phyloP scores from a whole-genome alignment of 2,797 vertebrate genomes.

The Melanotaenia maccullochi region DNA sequence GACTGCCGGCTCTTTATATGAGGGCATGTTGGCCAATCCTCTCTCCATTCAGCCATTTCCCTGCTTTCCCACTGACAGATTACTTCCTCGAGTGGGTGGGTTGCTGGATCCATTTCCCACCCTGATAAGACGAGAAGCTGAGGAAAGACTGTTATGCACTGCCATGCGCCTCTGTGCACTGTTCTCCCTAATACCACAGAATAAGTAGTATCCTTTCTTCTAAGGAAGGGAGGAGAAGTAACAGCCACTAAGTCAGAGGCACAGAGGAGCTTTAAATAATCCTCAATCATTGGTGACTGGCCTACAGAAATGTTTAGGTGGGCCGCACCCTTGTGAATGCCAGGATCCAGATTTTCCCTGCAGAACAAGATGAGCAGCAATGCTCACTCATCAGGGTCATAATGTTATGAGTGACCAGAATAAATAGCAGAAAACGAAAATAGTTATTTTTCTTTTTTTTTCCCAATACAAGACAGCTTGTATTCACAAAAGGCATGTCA shows the following conservation, averaged over 20 bases:
- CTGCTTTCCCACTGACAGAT: constrained; percentile 5
- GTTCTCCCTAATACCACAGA: neutral
- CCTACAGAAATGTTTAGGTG: neutral
- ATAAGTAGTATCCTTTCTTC: neutral
- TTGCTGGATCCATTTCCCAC: neutral
- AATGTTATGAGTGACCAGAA: neutral
- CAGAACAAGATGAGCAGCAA: neutral
- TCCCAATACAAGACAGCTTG: no score
- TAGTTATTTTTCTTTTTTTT: no score
- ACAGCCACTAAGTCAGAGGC: constrained; percentile 2
- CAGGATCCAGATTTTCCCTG: neutral
- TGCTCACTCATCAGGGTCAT: neutral
- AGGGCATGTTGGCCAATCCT: no score
- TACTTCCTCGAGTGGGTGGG: neutral
- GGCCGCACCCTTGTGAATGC: neutral
- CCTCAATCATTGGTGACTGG: neutral
- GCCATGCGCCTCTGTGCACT: neutral
- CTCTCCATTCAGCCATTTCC: no score
- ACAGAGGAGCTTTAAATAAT: neutral
- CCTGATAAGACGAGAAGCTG: neutral
- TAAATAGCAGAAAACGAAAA: neutral
- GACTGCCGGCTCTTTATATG: no score
- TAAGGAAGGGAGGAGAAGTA: neutral
- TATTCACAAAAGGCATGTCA: no score
- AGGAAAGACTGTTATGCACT: neutral